Base-by-base conservation (phyloP, 2,888 invertebrate species). In the Epiblema foenella region DNA sequence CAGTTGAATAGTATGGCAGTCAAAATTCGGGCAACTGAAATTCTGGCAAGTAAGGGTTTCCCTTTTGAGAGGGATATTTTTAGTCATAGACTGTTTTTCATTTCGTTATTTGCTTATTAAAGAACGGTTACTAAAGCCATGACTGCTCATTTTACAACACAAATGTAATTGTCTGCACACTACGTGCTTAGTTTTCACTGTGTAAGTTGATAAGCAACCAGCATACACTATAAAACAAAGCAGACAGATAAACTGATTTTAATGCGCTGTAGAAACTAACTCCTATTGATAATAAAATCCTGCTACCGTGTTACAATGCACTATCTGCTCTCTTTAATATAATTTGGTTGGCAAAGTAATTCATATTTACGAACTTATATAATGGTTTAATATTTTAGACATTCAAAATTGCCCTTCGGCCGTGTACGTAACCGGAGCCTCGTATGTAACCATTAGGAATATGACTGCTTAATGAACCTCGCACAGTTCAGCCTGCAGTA, bases 131-230 rank as follows among this genome's bases (percentile, higher is more conserved):
- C 42, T 42, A 42, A 42, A 7, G 15, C 0, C 15, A n/a, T 12
- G 39, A 39, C n/a, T 46, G 42, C 12, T n/a, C 15, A n/a, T 46
- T n/a, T 46, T 46, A 60, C 49, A 17, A 29, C 12, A 7, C 2
- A 10, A 63, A 52, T 37, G 2, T 4, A 29, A 29, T n/a, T n/a
- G 4, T 52, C 8, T 49, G 17, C 18, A 63, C 37, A 18, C 37
- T 63, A 63, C 52, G 52, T 63, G 63, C 52, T 52, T 37, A 52
- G 37, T 63, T 63, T 63, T 52, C 20, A 37, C 18, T 20, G 37
- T 29, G 18, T 15, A 63, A 52, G 37, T 15, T 52, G 49, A 63
- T 51, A 51, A 51, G 1, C 8, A 9, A 15, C 33, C 49, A 63
- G 51, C 49, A 15, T 33, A 20, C 33, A 33, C 37, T 63, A 52